Conservation (phyloP, 2,113 vertebrate species). For the Oenanthe oenanthe region DNA sequence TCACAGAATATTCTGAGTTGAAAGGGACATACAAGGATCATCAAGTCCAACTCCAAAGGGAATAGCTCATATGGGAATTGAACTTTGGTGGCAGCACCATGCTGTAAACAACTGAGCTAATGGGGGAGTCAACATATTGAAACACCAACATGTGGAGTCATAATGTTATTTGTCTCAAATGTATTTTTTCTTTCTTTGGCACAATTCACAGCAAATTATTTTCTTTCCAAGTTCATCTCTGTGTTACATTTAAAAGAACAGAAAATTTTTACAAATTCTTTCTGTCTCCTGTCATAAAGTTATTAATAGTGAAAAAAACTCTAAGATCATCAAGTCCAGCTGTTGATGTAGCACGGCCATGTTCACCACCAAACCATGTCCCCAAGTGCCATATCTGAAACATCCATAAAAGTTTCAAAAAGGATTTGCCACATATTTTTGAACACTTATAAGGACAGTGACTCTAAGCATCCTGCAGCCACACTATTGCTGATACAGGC, state of each 20-base stretch:
- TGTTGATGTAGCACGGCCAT: background rate
- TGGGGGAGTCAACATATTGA: background rate
- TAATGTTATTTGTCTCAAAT: background rate
- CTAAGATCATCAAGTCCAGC: no score
- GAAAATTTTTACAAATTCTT: background rate
- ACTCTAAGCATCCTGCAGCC: background rate
- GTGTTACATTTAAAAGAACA: background rate
- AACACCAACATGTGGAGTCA: background rate
- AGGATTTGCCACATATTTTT: background rate
- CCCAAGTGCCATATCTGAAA: background rate
- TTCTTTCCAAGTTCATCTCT: background rate
- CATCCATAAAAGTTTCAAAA: no score
- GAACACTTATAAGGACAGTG: background rate
- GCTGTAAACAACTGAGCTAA: background rate
- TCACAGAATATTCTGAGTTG: background rate
- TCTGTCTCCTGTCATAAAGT: background rate
- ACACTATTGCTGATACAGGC: background rate
- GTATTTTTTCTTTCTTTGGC: background rate
- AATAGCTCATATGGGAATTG: background rate
- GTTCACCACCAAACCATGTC: background rate
- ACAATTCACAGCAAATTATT: background rate
- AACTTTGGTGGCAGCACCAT: background rate
- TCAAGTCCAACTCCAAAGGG: background rate
- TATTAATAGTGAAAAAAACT: background rate
- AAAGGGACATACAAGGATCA: background rate